Conservation (phyloP, 1,140 invertebrate genomes). For the Aradophagus sp. region DNA sequence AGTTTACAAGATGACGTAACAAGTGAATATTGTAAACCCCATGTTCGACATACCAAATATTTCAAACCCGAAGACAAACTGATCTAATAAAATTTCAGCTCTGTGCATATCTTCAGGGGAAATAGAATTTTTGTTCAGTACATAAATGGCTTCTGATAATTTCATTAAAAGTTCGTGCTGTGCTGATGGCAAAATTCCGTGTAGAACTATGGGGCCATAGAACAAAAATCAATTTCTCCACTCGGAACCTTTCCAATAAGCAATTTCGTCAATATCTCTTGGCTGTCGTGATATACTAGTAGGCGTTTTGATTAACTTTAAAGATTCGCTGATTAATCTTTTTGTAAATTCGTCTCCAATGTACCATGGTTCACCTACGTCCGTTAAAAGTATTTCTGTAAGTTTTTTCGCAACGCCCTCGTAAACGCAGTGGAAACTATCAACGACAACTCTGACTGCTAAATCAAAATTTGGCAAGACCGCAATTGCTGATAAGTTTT, state of each 20-base stretch:
- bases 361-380: background rate
- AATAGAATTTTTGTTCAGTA: conserved; percentile 12
- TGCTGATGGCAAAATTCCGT: conserved; percentile 1
- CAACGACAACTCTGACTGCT: background rate
- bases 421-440: background rate
- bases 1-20: conserved; percentile 17
- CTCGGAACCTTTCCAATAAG: conserved; percentile 35
- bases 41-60: conserved; percentile 19
- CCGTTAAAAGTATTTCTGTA: background rate
- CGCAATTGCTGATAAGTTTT: background rate
- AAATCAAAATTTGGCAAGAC: background rate
- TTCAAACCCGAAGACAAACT: conserved; percentile 6
- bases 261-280: background rate
- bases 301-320: background rate
- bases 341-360: background rate
- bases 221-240: conserved; percentile 17
- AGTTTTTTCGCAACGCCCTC: background rate
- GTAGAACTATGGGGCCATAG: conserved; percentile 8
- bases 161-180: conserved; percentile 3
- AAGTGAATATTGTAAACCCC: conserved; percentile 42
- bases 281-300: conserved; percentile 4
- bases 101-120: conserved; percentile 5
- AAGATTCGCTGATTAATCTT: background rate
- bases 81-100: conserved; percentile 7
- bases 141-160: conserved; percentile 1